Conservation (phyloP, 2,888 invertebrate species). For the Latheticus oryzae region DNA sequence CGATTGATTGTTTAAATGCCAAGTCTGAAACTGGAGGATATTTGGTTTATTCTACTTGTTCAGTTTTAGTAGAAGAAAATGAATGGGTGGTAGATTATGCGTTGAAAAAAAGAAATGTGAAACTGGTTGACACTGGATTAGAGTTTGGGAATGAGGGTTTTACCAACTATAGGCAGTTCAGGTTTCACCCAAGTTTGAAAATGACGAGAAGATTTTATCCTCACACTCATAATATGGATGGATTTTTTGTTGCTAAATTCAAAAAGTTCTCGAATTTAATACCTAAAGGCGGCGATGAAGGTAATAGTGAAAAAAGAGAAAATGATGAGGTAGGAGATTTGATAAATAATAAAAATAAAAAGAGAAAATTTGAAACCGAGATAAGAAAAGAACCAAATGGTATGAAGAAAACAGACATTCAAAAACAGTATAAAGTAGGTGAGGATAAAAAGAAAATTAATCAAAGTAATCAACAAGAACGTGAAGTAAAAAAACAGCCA, state of each 20-base stretch:
- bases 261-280: slow-evolving; percentile 91
- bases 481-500: slow-evolving; percentile 22
- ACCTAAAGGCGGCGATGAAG: slow-evolving; percentile 53
- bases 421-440: slow-evolving; percentile 1
- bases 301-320: slow-evolving; percentile 65
- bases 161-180: slow-evolving; percentile 83
- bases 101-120: slow-evolving; percentile 91
- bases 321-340: slow-evolving; percentile 39
- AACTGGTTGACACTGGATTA: slow-evolving; percentile 91
- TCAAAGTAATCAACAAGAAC: slow-evolving; percentile 26
- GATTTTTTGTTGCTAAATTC: slow-evolving; percentile 98
- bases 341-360: slow-evolving; percentile 66
- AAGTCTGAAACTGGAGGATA: slow-evolving; percentile 93
- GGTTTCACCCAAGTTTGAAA: slow-evolving; percentile 92
- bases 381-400: background rate
- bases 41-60: slow-evolving; percentile 98
- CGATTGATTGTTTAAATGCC: slow-evolving; percentile 96
- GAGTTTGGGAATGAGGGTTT: slow-evolving; percentile 98
- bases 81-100: slow-evolving; percentile 98
- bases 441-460: slow-evolving; percentile 9
- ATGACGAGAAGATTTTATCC: slow-evolving; percentile 94
- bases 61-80: slow-evolving; percentile 97
- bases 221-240: slow-evolving; percentile 99
- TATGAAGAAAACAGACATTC: slow-evolving; percentile 19
- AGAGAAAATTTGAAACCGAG: slow-evolving; percentile 36